Base-by-base conservation (phyloP, 23 tunicate species). In the Halocynthia aurantium region DNA sequence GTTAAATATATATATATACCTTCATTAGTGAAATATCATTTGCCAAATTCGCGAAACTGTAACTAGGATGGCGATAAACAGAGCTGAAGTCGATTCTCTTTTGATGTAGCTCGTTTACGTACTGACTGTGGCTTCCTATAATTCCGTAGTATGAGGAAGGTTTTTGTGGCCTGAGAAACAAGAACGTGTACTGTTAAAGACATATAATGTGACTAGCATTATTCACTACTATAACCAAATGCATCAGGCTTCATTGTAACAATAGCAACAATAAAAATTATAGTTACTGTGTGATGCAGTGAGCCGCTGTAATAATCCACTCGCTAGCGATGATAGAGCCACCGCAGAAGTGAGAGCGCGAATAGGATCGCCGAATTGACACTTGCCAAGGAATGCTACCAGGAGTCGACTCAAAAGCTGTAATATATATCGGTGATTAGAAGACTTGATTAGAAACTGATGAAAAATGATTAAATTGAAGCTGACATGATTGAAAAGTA, bases 311-410 rank as follows among this genome's bases (percentile, higher is more conserved):
- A 7, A 84, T 20, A 31, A 84, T 71, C 88, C 88, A 84, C 40
- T 49, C 7, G 15, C 8, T 8, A 52, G 40, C 21, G 12, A 84
- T 77, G 7, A 84, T 69, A 10, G 83, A 50, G 8, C 70, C 88
- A 21, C 88, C 78, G 61, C 88, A 77, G 49, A 84, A 77, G 63
- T 77, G 78, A 31, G 53, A 53, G 10, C 71, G 31, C 51, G 55
- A 75, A 22, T 50, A 11, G 18, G 83, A 51, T 11, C 62, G 54
- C 49, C 79, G 70, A 58, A 84, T 68, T 10, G 88, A 84, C 12
- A 77, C 88, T 18, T 77, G 83, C 88, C 88, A 84, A 7, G 88
- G 87, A 18, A 83, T 76, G 20, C 75, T 62, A 50, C 87, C 86
- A 17, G 80, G 80, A 8, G 64, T 55, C 52, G 64, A 80, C 62